Evolutionary conservation across 92 coral and sea anemone genomes (phyloP).

Genomic region (Siderastrea siderea): DNA sequence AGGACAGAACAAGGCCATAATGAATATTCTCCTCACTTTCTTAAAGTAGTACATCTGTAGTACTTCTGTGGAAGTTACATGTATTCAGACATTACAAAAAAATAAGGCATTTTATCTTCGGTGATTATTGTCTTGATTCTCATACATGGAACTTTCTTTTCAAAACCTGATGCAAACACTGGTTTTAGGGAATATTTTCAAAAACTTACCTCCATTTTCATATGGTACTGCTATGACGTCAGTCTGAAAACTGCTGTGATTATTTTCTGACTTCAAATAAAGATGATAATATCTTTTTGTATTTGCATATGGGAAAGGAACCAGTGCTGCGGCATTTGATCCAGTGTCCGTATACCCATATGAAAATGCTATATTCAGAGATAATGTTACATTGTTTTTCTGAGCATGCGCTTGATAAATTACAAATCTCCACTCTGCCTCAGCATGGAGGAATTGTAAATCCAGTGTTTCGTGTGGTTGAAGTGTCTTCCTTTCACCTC

Average conservation of each 20-base stretch:
- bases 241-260: slow-evolving; percentile 34
- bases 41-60: no score
- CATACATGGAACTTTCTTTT: no score
- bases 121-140: no score
- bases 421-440: slow-evolving; percentile 70
- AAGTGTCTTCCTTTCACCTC: slow-evolving; percentile 57
- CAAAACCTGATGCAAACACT: no score
- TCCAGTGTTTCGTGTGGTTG: slow-evolving; percentile 54
- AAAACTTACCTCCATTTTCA: slow-evolving; percentile 74
- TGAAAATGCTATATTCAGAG: slow-evolving; percentile 43
- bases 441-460: slow-evolving; percentile 39
- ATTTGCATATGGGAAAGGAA: slow-evolving; percentile 40
- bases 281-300: slow-evolving; percentile 1
- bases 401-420: slow-evolving; percentile 92
- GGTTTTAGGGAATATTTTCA: neutral
- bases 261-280: slow-evolving; percentile 62
- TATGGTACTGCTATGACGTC: slow-evolving; percentile 83
- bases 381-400: slow-evolving; percentile 61
- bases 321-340: slow-evolving; percentile 75
- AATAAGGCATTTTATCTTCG: no score
- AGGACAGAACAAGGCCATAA: no score
- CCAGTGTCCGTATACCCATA: slow-evolving; percentile 70
- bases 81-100: no score
- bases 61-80: no score
- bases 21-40: no score